Evolutionary conservation across 2,113 vertebrate genomes (phyloP), one percentile per base, ranked within the genome.

Genomic region (Columba janthina): DNA sequence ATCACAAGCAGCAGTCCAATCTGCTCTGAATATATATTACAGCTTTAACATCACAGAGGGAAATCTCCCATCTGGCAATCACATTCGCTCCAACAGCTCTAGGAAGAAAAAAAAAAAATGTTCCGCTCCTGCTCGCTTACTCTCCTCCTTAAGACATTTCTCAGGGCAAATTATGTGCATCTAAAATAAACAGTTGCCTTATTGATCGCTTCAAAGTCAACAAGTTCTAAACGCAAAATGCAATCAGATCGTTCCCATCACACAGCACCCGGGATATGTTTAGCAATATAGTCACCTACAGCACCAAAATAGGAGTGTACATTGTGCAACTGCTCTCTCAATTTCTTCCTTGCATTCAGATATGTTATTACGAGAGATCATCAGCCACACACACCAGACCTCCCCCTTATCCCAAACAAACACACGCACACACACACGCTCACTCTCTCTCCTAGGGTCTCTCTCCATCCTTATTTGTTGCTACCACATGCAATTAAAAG

Each of bases 21-120:
- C 98, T 98, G 98, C 98, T 98, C 98, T 98, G 98, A 98, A 99
- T 99, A 99, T 98, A 99, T 99, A 98, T 99, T 98, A 98, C 98
- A 98, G 98, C 98, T 98, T 98, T 98, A 98, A 98, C 98, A 98
- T 98, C 98, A 98, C 98, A 98, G 98, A 98, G 98, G 98, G 98
- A 98, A 98, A 98, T 98, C 98, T 98, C 98, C 98, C 98, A 98
- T 98, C 98, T 98, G 98, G 98, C 98, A 99, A 98, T 98, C 98
- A 98, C 98, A 98, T 98, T 98, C 98, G 95, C 98, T 98, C 97
- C 97, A 98, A 98, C 98, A 98, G 98, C 98, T 98, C 97, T 97
- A 94, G 93, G 88, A 97, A 93, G 64, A 51, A 93, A 96, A 95
- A 91, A 40, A 85, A 78, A 34, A 44, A 20, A 97, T 79, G 89